phyloP scores from a whole-genome alignment of 2,888 invertebrate species.

The Drosophila picticornis region DNA sequence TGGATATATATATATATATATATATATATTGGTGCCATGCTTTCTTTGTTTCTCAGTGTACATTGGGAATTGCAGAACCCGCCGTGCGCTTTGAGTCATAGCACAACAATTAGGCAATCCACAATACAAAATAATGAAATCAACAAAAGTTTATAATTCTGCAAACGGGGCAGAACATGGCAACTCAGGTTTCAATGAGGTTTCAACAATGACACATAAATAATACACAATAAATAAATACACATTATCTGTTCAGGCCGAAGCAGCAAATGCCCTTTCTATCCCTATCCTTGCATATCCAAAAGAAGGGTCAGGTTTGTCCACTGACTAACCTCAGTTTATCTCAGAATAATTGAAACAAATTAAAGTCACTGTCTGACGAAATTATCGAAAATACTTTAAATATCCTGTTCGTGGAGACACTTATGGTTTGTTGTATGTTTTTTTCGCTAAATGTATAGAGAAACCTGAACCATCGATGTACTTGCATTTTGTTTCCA shows the following conservation, averaged over 20 bases:
- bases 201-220: constrained; percentile 24
- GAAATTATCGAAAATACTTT: background rate
- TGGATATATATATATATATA: background rate
- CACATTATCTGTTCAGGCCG: constrained; percentile 3
- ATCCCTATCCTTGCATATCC: constrained; percentile 1
- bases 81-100: constrained; percentile 37
- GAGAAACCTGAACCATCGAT: background rate
- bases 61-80: background rate
- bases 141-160: constrained; percentile 62
- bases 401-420: background rate
- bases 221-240: constrained; percentile 6
- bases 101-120: constrained; percentile 43
- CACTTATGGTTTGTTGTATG: background rate
- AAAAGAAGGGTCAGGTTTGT: too few relatives aligned
- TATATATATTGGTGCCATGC: background rate
- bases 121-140: constrained; percentile 28
- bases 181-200: background rate
- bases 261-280: constrained; percentile 29
- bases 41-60: background rate
- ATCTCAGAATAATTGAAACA: background rate
- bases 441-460: background rate
- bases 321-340: background rate
- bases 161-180: constrained; percentile 55
- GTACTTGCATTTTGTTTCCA: background rate
- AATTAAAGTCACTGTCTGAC: background rate